A percentile compares a stretch with the other conserved stretches of the same genome.
Evolutionary conservation across 2,113 vertebrate genomes (phyloP).

Genomic region (Bos javanicus): DNA sequence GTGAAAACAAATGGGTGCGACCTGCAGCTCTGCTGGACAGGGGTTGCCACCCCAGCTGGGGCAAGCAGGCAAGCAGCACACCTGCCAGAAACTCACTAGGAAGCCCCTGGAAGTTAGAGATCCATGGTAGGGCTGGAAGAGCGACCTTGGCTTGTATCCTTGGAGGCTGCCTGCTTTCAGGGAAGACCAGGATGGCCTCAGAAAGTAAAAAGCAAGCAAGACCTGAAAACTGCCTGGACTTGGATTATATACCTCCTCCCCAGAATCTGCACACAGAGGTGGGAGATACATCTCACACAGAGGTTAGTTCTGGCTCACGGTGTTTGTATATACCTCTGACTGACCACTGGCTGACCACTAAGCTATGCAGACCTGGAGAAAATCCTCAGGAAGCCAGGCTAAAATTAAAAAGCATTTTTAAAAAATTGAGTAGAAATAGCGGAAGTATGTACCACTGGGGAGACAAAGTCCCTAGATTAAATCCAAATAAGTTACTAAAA

Average conservation of each 20-base stretch:
- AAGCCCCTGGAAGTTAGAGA: background rate
- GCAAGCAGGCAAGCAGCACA: background rate
- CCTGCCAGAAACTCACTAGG: background rate
- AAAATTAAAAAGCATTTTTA: background rate
- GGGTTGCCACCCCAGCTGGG: background rate
- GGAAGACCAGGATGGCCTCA: background rate
- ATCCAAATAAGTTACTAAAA: background rate
- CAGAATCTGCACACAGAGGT: background rate
- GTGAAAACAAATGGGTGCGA: background rate
- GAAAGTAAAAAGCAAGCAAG: background rate
- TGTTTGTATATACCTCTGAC: background rate
- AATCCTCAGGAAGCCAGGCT: background rate
- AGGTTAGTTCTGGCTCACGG: background rate
- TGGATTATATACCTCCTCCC: background rate
- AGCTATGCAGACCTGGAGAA: background rate
- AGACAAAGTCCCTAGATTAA: background rate
- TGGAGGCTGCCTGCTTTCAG: background rate
- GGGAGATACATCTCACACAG: background rate
- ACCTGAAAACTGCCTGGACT: background rate
- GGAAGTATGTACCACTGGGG: background rate
- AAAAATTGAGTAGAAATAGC: background rate
- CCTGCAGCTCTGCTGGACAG: background rate
- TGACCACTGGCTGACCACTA: background rate
- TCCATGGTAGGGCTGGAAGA: background rate
- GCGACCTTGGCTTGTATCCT: background rate